Base-by-base conservation (phyloP, 2,113 vertebrate genomes). In the Podarcis cretensis region DNA sequence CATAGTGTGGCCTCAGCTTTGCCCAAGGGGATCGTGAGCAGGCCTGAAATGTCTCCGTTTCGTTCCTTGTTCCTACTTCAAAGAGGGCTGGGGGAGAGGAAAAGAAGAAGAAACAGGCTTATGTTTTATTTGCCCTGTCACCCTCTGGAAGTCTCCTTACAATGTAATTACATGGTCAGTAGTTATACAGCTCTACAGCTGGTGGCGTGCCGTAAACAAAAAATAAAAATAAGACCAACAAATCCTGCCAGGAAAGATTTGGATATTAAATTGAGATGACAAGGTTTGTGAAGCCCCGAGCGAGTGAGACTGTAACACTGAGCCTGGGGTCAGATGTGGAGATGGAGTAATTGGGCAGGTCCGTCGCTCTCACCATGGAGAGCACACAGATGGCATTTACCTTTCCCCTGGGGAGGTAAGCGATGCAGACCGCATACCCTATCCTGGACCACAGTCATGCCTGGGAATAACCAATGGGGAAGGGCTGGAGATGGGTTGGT, bases 111-210 rank as follows among this genome's bases (percentile, higher is more conserved):
- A 43, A 94, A 94, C 85, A 94, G 93, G 76, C 87, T 14, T 4
- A 59, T 95, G 77, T 95, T 96, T 95, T 95, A 94, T 96, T 95
- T 93, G 89, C 88, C 74, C 89, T 95, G 94, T 94, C 95, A 95
- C 83, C 82, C 48, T 5, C 83, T 94, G 92, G 89, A 94, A 88
- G 85, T 90, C 91, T 81, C 89, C 93, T 95, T 81, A 83, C 82
- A 89, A 89, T 91, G 93, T 93, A 96, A 96, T 95, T 95, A 96
- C 95, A 94, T 94, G 94, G 94, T 94, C 93, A 83, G 93, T 94
- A 94, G 95, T 94, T 94, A 94, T 93, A 69, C 54, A 87, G 83
- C 90, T 87, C 90, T 89, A 87, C 81, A 89, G 84, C n/a, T 92
- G 92, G 92, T 48, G 84, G 83, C 83, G 86, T 81, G 81, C 91